Evolutionary conservation across 1,140 invertebrate genomes (phyloP).

Genomic region (Samia ricini): DNA sequence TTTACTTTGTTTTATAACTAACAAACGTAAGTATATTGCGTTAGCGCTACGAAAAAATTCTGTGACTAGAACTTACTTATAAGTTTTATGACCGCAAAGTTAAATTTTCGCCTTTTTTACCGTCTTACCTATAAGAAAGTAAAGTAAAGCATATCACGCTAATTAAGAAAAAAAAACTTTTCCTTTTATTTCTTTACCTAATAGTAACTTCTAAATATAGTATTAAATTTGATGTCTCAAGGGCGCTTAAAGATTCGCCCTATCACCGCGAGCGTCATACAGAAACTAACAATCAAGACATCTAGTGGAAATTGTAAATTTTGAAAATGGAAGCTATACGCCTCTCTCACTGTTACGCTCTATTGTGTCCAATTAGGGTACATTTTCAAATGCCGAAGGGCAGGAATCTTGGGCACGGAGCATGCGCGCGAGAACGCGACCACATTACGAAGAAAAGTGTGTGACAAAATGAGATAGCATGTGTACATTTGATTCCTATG

Average conservation of each 20-base stretch:
- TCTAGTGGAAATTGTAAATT: not conserved
- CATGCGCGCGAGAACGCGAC: slow-evolving; percentile 46
- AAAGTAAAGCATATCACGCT: not conserved
- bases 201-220: not conserved
- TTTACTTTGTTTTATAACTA: not conserved
- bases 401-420: slow-evolving; percentile 25
- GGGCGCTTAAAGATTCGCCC: not conserved
- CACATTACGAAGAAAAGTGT: not conserved
- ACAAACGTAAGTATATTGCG: not conserved
- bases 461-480: slow-evolving; percentile 20
- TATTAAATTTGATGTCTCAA: not conserved
- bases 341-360: slow-evolving; percentile 21
- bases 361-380: slow-evolving; percentile 31
- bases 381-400: slow-evolving; percentile 37
- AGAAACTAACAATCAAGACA: not conserved
- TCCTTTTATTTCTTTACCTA: not conserved
- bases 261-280: not conserved
- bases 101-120: not conserved
- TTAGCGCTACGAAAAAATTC: no score
- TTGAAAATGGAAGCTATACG: not conserved
- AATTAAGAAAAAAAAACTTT: not conserved
- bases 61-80: no score
- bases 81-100: not conserved
- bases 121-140: not conserved
- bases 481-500: slow-evolving; percentile 6